These are phyloP conservation scores for Agriopis leucophaearia DNA, from an alignment of 2,888 invertebrate genomes.

Conservation along the genomic window DNA sequence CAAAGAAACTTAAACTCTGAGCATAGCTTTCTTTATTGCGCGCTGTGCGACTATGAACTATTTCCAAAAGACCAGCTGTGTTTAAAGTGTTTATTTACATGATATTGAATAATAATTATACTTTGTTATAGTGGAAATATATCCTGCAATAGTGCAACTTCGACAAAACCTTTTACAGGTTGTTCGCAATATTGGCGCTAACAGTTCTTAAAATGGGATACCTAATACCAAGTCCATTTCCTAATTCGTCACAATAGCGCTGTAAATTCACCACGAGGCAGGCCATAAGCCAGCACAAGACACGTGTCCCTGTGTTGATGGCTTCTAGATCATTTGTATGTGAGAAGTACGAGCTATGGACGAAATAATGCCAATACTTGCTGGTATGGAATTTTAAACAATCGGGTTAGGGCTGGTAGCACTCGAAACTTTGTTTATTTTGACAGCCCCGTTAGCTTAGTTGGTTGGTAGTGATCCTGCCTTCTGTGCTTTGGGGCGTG, in stretches of 20 bases:
- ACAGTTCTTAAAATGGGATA: conserved; percentile 18
- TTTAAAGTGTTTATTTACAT: too few relatives aligned
- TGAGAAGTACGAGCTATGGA: conserved; percentile 62
- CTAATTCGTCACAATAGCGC: conserved; percentile 33
- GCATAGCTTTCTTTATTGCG: too few relatives aligned
- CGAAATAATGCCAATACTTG: conserved; percentile 57
- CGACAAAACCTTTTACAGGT: background rate
- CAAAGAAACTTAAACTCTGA: too few relatives aligned
- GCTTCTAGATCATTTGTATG: conserved; percentile 64
- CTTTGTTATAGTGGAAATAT: too few relatives aligned
- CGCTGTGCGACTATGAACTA: too few relatives aligned
- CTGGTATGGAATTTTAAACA: conserved; percentile 54
- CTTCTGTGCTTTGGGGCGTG: too few relatives aligned
- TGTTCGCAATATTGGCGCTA: background rate
- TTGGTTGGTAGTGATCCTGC: too few relatives aligned
- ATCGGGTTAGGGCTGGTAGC: conserved; percentile 29
- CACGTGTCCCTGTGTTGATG: conserved; percentile 50
- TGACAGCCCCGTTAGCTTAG: too few relatives aligned
- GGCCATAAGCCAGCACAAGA: conserved; percentile 20
- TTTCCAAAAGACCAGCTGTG: too few relatives aligned
- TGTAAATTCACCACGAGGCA: conserved; percentile 30
- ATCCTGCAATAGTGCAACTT: background rate
- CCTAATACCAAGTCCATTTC: conserved; percentile 24
- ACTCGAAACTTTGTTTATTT: background rate
- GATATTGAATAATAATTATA: too few relatives aligned